phyloP scores from a whole-genome alignment of 2,888 invertebrate genomes.

The Tricholauxania praeusta region DNA sequence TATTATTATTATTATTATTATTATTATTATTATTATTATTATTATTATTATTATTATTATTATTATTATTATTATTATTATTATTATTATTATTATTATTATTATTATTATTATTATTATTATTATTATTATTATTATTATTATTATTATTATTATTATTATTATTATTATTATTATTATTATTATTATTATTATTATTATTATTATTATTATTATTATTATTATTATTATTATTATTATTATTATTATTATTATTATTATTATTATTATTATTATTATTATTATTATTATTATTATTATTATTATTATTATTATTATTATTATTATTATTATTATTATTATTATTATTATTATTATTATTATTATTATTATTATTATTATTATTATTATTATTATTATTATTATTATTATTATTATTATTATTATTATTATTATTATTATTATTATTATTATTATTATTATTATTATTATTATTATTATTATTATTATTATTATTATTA shows the following conservation, averaged over 20 bases:
- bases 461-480: conserved; percentile 9
- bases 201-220: conserved; percentile 9
- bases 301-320: conserved; percentile 9
- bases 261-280: conserved; percentile 6
- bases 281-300: conserved; percentile 9
- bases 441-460: conserved; percentile 9
- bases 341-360: conserved; percentile 9
- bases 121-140: conserved; percentile 9
- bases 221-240: conserved; percentile 9
- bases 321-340: conserved; percentile 9
- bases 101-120: conserved; percentile 9
- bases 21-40: no score
- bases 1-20: no score
- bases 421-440: conserved; percentile 9
- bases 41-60: conserved; percentile 1
- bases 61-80: background rate
- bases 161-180: conserved; percentile 9
- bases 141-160: conserved; percentile 6
- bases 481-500: no score
- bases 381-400: conserved; percentile 9
- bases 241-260: conserved; percentile 7
- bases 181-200: conserved; percentile 9
- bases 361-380: conserved; percentile 9
- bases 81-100: background rate
- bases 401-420: conserved; percentile 9